Evolutionary conservation across 2,113 vertebrate genomes (phyloP).

Genomic region (Pterocles orientalis): DNA sequence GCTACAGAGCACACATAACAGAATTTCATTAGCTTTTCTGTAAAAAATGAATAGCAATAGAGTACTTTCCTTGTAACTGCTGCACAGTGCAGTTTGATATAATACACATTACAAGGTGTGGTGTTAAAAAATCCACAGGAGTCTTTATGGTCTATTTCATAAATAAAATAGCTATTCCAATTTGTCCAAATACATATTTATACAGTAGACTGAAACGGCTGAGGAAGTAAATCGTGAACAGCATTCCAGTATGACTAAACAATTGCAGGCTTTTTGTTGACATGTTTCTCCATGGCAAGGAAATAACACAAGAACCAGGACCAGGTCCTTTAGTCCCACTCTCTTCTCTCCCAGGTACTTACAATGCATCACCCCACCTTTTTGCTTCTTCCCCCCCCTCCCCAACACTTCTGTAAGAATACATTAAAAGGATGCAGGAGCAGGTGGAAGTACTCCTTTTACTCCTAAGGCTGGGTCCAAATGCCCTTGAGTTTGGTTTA

Average conservation of each 20-base stretch:
- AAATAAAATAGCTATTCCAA: constrained; percentile 49
- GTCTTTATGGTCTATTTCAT: constrained; percentile 48
- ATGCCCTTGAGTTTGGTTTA: neutral
- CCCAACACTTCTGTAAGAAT: neutral
- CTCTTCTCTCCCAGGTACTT: neutral
- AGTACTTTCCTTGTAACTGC: constrained; percentile 29
- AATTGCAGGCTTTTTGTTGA: constrained; percentile 15
- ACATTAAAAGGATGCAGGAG: neutral
- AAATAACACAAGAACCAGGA: neutral
- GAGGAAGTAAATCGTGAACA: neutral
- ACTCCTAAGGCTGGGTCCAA: neutral
- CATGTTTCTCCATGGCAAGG: neutral
- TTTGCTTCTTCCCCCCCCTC: neutral
- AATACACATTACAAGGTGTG: constrained; percentile 54
- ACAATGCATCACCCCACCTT: neutral
- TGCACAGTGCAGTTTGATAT: constrained; percentile 41
- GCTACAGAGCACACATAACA: constrained; percentile 13
- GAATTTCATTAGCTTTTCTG: constrained; percentile 55
- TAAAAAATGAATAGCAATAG: constrained; percentile 16
- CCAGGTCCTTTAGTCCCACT: neutral
- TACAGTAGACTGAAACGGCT: neutral
- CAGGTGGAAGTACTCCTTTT: neutral
- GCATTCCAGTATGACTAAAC: constrained; percentile 5
- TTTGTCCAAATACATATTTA: constrained; percentile 55
- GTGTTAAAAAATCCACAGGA: constrained; percentile 47